These are phyloP conservation scores for Fistularia tabacaria DNA, from an alignment of 2,797 vertebrate species.

Conservation along the genomic window DNA sequence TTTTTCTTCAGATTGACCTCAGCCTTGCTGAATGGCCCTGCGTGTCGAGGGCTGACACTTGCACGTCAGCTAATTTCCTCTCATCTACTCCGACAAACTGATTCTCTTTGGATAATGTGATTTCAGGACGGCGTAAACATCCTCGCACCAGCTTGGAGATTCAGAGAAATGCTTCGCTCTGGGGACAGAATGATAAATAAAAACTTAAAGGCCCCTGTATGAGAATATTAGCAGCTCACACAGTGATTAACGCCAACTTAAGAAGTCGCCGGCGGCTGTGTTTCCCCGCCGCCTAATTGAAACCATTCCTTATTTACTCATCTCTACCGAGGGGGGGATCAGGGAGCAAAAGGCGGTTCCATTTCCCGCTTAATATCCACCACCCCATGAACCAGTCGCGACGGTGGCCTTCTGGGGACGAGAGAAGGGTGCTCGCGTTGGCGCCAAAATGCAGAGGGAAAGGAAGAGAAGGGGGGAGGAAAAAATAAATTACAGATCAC, in stretches of 20 bases:
- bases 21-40: no score
- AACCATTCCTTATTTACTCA: conserved; percentile 77
- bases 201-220: conserved; percentile 47
- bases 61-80: conserved; percentile 35
- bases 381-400: conserved; percentile 31
- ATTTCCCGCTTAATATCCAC: conserved; percentile 54
- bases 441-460: conserved; percentile 34
- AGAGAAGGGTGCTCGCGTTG: conserved; percentile 43
- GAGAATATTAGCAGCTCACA: conserved; percentile 69
- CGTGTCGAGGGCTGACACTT: conserved; percentile 13
- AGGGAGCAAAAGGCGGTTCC: conserved; percentile 46
- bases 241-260: conserved; percentile 67
- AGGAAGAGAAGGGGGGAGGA: conserved; percentile 8
- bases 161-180: conserved; percentile 32
- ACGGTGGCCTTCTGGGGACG: conserved; percentile 38
- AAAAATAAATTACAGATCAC: conserved; percentile 63
- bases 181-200: conserved; percentile 46
- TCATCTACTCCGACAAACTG: conserved; percentile 48
- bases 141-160: conserved; percentile 20
- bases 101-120: conserved; percentile 46
- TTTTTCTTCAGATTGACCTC: not conserved
- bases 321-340: conserved; percentile 49
- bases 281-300: conserved; percentile 68
- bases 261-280: conserved; percentile 61
- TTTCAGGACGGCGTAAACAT: conserved; percentile 45